phyloP scores from a whole-genome alignment of 2,797 vertebrate species.

The Hemibagrus guttatus region DNA sequence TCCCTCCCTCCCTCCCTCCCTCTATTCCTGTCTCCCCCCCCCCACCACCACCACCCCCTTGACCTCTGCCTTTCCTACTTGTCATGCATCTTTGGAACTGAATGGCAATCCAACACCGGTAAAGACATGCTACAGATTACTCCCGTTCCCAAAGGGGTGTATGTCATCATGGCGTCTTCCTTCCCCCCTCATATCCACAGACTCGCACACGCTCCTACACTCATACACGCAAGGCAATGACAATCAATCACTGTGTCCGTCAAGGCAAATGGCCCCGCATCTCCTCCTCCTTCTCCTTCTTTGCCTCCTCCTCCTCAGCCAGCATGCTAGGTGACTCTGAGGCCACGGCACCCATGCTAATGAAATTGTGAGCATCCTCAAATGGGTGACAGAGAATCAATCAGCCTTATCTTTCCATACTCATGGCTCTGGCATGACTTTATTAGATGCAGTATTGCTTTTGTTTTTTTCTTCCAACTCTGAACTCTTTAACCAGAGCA shows the following conservation, averaged over 20 bases:
- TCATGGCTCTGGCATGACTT: slow-evolving; percentile 14
- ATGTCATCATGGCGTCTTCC: slow-evolving; percentile 46
- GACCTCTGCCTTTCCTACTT: slow-evolving; percentile 11
- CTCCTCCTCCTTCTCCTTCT: slow-evolving; percentile 39
- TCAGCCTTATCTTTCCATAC: slow-evolving; percentile 45
- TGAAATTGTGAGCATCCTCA: slow-evolving; percentile 60
- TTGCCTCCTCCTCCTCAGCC: slow-evolving; percentile 38
- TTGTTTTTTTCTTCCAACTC: not conserved
- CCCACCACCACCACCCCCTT: not conserved
- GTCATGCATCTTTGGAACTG: slow-evolving; percentile 51
- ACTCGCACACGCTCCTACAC: slow-evolving; percentile 17
- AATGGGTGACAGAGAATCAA: slow-evolving; percentile 51
- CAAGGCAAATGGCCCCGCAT: slow-evolving; percentile 42
- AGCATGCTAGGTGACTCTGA: slow-evolving; percentile 58
- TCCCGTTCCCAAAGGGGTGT: slow-evolving; percentile 49
- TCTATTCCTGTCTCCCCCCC: not conserved
- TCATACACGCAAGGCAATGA: slow-evolving; percentile 27
- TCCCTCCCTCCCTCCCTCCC: not conserved
- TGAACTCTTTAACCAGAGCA: not conserved
- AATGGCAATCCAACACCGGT: slow-evolving; percentile 56
- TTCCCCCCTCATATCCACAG: not conserved
- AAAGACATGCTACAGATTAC: slow-evolving; percentile 57
- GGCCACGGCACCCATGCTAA: slow-evolving; percentile 61
- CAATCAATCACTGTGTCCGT: slow-evolving; percentile 59
- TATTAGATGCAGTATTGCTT: slow-evolving; percentile 5